phyloP scores from a whole-genome alignment of 2,113 vertebrate genomes.

The Upupa epops region DNA sequence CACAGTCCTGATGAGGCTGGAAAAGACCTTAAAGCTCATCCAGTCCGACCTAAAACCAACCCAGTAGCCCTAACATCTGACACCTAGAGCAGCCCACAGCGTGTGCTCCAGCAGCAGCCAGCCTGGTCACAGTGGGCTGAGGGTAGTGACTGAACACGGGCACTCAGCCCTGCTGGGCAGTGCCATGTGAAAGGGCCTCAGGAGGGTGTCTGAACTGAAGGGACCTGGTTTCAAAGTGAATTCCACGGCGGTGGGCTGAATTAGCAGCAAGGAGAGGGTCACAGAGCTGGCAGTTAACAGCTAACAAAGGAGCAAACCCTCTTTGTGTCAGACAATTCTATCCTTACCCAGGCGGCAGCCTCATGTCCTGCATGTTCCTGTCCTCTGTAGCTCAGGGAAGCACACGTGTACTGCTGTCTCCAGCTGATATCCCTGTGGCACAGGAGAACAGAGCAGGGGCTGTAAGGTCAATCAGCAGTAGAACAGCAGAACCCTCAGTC shows the following conservation, averaged over 20 bases:
- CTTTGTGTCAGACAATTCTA: not conserved
- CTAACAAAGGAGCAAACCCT: not conserved
- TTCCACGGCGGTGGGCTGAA: not conserved
- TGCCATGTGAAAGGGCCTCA: not conserved
- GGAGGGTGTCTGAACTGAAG: not conserved
- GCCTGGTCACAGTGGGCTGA: not conserved
- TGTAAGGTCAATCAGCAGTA: not conserved
- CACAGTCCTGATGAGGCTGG: no score
- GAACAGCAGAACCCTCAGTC: not conserved
- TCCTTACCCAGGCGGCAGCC: not conserved
- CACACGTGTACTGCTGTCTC: not conserved
- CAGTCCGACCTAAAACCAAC: no score
- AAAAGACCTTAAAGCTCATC: no score
- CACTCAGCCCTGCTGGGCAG: constrained; percentile 27
- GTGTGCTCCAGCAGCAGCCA: not conserved
- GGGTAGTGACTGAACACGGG: not conserved
- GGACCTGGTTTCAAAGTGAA: not conserved
- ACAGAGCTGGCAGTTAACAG: not conserved
- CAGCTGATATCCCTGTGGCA: not conserved
- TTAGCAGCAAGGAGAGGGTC: not conserved
- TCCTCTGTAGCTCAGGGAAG: not conserved
- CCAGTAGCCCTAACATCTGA: no score
- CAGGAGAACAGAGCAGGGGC: not conserved
- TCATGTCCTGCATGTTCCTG: not conserved
- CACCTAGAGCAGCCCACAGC: no score